phyloP scores from a whole-genome alignment of 2,888 invertebrate species.

The Galeopsomyia nigrocyanea region DNA sequence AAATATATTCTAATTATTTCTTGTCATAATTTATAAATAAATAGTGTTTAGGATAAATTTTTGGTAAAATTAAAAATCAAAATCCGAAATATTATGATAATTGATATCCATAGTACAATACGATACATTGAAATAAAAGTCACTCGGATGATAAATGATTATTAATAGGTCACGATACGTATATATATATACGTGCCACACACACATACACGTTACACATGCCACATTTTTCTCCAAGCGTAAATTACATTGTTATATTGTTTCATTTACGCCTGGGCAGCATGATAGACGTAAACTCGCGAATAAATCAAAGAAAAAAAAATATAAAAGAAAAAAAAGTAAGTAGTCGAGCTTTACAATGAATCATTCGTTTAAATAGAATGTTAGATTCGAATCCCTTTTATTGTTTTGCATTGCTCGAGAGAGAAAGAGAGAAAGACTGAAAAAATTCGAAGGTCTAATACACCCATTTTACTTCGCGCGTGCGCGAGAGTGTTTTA shows the following conservation, averaged over 20 bases:
- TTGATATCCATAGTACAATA: too few species aligned
- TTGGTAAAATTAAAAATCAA: too few species aligned
- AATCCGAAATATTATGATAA: too few species aligned
- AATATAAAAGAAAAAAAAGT: slow-evolving; percentile 6
- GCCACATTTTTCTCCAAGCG: background rate
- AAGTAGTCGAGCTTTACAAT: slow-evolving; percentile 12
- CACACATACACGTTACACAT: too few species aligned
- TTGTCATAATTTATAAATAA: background rate
- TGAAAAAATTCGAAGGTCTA: slow-evolving; percentile 44
- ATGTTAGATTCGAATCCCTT: slow-evolving; percentile 39
- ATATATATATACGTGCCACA: too few species aligned
- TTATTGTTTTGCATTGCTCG: slow-evolving; percentile 39
- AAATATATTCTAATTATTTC: background rate
- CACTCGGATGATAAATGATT: too few species aligned
- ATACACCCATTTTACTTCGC: slow-evolving; percentile 38
- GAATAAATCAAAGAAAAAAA: slow-evolving; percentile 39
- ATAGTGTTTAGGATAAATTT: too few species aligned
- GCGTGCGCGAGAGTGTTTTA: background rate
- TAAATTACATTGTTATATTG: slow-evolving; percentile 25
- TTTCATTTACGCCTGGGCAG: slow-evolving; percentile 15
- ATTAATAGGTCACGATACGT: too few species aligned
- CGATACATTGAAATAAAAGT: too few species aligned
- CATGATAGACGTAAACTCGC: slow-evolving; percentile 27
- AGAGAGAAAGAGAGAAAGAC: slow-evolving; percentile 4
- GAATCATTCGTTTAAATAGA: slow-evolving; percentile 47